phyloP scores from a whole-genome alignment of 2,797 vertebrate species.

The Muscicapa comitata region DNA sequence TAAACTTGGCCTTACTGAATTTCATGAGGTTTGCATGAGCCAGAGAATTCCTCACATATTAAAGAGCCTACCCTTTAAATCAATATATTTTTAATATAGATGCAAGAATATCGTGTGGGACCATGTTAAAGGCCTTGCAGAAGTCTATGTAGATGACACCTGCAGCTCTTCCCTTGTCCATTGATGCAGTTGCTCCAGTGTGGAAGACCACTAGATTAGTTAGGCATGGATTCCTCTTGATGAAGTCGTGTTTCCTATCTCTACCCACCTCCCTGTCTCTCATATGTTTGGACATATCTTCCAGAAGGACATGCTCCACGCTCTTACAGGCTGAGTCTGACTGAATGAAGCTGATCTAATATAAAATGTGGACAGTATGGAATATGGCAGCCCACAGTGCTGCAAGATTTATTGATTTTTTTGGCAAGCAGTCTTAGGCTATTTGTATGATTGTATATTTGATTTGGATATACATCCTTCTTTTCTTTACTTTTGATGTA shows the following conservation, averaged over 20 bases:
- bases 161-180: neutral
- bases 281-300: neutral
- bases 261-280: neutral
- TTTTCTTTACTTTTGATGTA: neutral
- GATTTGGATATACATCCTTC: neutral
- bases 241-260: neutral
- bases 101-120: neutral
- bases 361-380: neutral
- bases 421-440: neutral
- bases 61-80: neutral
- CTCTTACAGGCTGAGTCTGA: neutral
- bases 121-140: neutral
- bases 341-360: neutral
- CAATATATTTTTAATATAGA: neutral
- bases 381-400: neutral
- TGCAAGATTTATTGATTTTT: neutral
- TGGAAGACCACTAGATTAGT: neutral
- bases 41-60: neutral
- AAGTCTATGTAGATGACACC: neutral
- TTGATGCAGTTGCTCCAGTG: neutral
- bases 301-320: neutral
- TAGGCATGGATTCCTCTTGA: rapidly evolving
- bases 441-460: neutral
- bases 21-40: neutral
- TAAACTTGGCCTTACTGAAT: neutral